Percentiles rank a stretch among this genome's conserved stretches.
These are phyloP conservation scores for Leucoraja erinaceus DNA, from an alignment of 2,113 vertebrate genomes.

Conservation along the genomic window DNA sequence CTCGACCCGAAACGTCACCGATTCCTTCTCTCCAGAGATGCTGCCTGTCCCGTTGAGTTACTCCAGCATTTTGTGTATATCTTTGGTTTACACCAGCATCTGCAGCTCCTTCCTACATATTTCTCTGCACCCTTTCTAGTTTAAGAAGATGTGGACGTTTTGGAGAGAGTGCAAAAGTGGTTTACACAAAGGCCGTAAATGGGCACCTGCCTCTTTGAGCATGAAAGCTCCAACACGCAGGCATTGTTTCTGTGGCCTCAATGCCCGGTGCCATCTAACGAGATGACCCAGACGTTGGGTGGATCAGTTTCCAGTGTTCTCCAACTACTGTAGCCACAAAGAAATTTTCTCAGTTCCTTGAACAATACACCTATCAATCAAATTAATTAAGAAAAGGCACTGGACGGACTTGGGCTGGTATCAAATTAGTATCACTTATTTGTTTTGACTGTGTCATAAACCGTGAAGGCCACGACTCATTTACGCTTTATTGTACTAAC, in stretches of 20 bases:
- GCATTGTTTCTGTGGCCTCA: background rate
- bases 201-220: background rate
- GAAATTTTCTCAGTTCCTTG: conserved; percentile 9
- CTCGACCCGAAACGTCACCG: no score
- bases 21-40: no score
- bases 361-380: conserved; percentile 22
- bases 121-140: no score
- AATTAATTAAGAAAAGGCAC: background rate
- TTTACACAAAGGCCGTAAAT: no score
- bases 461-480: background rate
- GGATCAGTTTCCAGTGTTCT: background rate
- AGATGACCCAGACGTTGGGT: no score
- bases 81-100: no score
- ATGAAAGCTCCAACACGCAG: background rate
- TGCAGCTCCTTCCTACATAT: no score
- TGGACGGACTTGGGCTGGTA: background rate
- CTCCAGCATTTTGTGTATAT: no score
- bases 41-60: no score
- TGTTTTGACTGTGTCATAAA: background rate
- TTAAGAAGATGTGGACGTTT: no score
- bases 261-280: background rate
- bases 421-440: background rate
- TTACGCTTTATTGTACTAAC: background rate
- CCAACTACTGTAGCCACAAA: background rate
- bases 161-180: no score